Evolutionary conservation across 2,113 vertebrate species (phyloP).

Genomic region (Tetraodon nigroviridis): DNA sequence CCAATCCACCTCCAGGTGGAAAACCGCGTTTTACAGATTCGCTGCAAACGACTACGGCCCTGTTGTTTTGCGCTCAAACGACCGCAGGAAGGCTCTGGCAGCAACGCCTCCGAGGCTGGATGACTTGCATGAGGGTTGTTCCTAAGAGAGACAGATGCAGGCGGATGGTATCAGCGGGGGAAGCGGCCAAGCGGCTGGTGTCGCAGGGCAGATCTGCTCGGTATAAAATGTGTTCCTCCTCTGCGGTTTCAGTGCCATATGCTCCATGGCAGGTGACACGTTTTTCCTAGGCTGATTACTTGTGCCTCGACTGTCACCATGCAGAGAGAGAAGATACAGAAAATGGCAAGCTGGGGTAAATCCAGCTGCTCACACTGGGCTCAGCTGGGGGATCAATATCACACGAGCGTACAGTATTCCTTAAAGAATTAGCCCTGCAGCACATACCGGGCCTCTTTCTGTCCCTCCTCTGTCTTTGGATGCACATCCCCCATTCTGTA

Average conservation of each 20-base stretch:
- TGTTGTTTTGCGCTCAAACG: conserved; percentile 40
- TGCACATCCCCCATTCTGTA: conserved; percentile 4
- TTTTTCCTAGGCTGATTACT: conserved; percentile 23
- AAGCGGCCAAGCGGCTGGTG: conserved; percentile 23
- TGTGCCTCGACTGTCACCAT: conserved; percentile 14
- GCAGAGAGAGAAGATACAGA: conserved; percentile 4
- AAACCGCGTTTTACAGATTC: background rate
- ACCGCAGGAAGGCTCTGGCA: conserved; percentile 28
- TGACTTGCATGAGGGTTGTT: conserved; percentile 24
- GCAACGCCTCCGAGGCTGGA: conserved; percentile 12
- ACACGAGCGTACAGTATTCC: conserved; percentile 16
- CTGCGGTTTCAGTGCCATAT: conserved; percentile 35
- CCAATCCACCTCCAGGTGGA: conserved; percentile 63
- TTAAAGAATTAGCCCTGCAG: conserved; percentile 33
- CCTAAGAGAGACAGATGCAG: conserved; percentile 44
- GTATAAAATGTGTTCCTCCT: conserved; percentile 12
- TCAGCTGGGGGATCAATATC: conserved; percentile 28
- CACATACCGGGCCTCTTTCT: conserved; percentile 8
- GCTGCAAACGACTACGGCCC: background rate
- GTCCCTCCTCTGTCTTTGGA: conserved; percentile 3
- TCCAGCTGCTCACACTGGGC: conserved; percentile 14
- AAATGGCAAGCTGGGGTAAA: conserved; percentile 28
- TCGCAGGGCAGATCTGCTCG: conserved; percentile 10
- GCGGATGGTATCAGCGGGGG: conserved; percentile 37
- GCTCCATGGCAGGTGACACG: conserved; percentile 22